Evolutionary conservation across 2,797 vertebrate genomes (phyloP), one percentile per base, ranked within the genome.

Genomic region (Periparus ater): DNA sequence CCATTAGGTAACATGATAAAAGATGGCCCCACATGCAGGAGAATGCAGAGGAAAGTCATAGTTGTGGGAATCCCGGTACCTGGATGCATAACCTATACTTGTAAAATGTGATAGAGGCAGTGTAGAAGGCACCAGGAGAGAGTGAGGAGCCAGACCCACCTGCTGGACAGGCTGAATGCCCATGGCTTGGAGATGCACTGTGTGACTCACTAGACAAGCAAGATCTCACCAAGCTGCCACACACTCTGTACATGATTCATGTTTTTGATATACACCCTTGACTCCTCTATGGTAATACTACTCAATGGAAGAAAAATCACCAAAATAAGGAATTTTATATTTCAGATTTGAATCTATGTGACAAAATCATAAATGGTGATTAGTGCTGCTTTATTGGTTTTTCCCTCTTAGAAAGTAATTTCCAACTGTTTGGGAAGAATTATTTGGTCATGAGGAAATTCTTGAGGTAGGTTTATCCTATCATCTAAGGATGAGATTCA

Each of bases 71-170:
- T 60, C 12, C 22, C 20, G 34, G 34, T 15, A 48, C 7, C 11
- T 54, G 34, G 14, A 47, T 2, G 1, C 7, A 13, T 23, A 40
- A 65, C 4, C 6, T 58, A 7, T 13, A 32, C 1, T 0, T 22
- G 25, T 7, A 78, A 1, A 4, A 23, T 25, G 11, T 30, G 44
- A 30, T 6, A 30, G 27, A 38, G 32, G 30, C 27, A 47, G 26
- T 23, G 11, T 23, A 47, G 44, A n/a, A 50, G 47, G 17, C 14
- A 20, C 2, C 6, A 7, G 12, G 26, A 29, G 17, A 36, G 7
- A 38, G 17, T 3, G 2, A 62, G 53, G 18, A 44, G 34, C 16
- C 38, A 72, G 38, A 30, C 7, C 13, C 20, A 48, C 10, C 6
- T 25, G 17, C 30, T 25, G 34, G 20, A 21, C n/a, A 57, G 29